These are phyloP conservation scores for Limnephilus lunatus DNA, from an alignment of 2,888 invertebrate genomes.

Conservation along the genomic window DNA sequence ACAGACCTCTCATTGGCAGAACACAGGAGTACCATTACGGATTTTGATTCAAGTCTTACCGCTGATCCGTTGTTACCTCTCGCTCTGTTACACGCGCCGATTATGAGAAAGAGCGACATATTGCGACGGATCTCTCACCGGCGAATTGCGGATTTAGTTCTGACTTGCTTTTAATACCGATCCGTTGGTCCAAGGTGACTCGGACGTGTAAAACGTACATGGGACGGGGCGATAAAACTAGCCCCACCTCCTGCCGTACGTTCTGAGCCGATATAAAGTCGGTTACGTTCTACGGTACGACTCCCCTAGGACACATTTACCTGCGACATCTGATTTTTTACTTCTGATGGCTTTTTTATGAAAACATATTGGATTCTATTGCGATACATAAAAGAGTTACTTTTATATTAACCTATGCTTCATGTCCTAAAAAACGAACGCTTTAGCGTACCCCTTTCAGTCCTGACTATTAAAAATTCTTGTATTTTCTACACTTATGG, in stretches of 20 bases:
- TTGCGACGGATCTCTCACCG: too few relatives aligned
- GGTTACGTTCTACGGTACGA: neutral
- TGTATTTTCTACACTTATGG: too few relatives aligned
- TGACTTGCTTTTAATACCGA: neutral
- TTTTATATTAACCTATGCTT: too few relatives aligned
- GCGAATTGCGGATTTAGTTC: neutral
- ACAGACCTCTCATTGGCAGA: neutral
- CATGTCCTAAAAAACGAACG: neutral
- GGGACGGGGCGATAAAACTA: neutral
- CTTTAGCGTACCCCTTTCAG: neutral
- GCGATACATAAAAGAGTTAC: neutral
- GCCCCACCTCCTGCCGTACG: neutral
- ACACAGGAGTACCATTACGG: neutral
- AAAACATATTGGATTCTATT: neutral
- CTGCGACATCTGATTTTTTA: slow-evolving; percentile 2
- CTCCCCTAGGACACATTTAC: neutral
- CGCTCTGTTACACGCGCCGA: too few relatives aligned
- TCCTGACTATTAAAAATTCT: too few relatives aligned
- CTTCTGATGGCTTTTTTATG: neutral
- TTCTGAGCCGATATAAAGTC: neutral
- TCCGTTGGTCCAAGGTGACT: neutral
- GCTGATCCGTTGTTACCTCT: too few relatives aligned
- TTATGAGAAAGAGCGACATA: too few relatives aligned
- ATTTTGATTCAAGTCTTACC: too few relatives aligned
- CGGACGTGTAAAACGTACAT: neutral